These are phyloP conservation scores for Otolemur garnettii DNA, from an alignment of 2,113 vertebrate genomes.

Conservation along the genomic window DNA sequence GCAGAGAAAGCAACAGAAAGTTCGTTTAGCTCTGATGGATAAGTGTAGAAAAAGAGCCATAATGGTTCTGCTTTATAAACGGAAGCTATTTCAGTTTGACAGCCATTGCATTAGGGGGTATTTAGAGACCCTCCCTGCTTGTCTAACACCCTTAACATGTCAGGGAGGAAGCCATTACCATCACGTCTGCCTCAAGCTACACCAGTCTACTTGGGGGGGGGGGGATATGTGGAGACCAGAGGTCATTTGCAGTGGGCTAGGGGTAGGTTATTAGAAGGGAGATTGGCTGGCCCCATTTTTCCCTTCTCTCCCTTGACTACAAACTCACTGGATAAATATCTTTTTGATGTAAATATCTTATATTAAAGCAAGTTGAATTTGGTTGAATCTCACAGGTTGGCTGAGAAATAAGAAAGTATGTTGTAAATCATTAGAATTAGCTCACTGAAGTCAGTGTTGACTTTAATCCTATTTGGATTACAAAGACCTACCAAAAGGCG, in stretches of 20 bases:
- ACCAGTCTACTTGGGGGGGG: too few relatives aligned
- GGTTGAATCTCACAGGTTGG: not conserved
- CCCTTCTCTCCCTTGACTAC: not conserved
- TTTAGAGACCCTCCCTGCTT: not conserved
- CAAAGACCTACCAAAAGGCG: not conserved
- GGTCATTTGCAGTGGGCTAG: not conserved
- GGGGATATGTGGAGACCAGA: not conserved
- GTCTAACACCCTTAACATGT: not conserved
- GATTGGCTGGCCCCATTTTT: not conserved
- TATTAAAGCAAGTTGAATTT: not conserved
- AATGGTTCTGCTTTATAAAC: not conserved
- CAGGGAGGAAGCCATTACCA: not conserved
- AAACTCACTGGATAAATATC: not conserved
- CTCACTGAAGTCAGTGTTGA: not conserved
- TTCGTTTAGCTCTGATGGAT: not conserved
- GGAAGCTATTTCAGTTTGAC: not conserved
- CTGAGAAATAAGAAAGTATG: not conserved
- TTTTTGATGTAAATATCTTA: not conserved
- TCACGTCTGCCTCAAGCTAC: not conserved
- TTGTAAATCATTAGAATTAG: slow-evolving; percentile 55
- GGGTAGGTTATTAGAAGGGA: not conserved
- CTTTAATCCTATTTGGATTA: slow-evolving; percentile 17
- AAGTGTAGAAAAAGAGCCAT: not conserved
- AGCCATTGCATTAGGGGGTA: not conserved
- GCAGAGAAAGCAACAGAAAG: not conserved